Evolutionary conservation across 2,113 vertebrate genomes (phyloP).

Genomic region (Egretta garzetta): DNA sequence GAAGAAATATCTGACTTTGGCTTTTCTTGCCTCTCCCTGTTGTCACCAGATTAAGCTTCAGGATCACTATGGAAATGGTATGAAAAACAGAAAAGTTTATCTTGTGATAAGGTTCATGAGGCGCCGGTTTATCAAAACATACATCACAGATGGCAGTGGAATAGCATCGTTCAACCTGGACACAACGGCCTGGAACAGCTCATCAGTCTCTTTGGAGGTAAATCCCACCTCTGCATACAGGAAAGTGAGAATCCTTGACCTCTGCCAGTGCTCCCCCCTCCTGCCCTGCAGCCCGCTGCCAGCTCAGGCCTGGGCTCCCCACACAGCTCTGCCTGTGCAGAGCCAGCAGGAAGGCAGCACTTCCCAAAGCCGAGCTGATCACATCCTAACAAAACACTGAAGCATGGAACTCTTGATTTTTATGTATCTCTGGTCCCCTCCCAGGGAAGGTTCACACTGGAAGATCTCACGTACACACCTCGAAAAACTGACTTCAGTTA

Average conservation of each 20-base stretch:
- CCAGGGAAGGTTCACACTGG: conserved; percentile 62
- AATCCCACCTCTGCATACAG: background rate
- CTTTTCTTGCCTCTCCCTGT: background rate
- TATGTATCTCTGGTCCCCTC: background rate
- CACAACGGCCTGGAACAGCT: conserved; percentile 59
- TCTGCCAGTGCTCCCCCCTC: background rate
- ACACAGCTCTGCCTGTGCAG: background rate
- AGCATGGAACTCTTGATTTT: background rate
- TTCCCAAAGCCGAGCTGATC: background rate
- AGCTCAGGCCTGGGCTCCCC: background rate
- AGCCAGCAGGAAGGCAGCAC: background rate
- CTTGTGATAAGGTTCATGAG: conserved; percentile 46
- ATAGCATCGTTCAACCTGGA: conserved; percentile 39
- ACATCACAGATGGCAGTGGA: conserved; percentile 59
- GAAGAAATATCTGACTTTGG: background rate
- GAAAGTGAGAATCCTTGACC: background rate
- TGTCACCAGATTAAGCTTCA: conserved; percentile 52
- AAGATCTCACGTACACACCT: background rate
- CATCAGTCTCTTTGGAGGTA: conserved; percentile 58
- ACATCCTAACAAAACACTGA: background rate
- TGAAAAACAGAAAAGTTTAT: conserved; percentile 58
- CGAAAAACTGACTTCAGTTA: background rate
- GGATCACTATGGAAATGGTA: conserved; percentile 37
- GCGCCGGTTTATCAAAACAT: conserved; percentile 30
- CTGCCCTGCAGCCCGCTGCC: background rate